Evolutionary conservation across 2,797 vertebrate genomes (phyloP).

Genomic region (Yasuhikotakia modesta): DNA sequence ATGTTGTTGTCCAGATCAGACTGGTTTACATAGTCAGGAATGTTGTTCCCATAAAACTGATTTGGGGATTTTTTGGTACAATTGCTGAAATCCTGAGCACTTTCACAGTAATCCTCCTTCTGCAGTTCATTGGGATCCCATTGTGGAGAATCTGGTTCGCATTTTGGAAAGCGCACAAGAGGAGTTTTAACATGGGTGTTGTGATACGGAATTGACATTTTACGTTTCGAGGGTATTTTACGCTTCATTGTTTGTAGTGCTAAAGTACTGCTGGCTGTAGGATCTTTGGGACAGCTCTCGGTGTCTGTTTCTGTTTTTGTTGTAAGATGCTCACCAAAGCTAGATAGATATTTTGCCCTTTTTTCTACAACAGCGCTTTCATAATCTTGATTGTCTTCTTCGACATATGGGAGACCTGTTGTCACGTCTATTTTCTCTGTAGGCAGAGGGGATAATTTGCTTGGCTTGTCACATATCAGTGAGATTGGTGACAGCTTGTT

Average conservation of each 20-base stretch:
- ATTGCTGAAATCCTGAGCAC: slow-evolving; percentile 67
- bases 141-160: slow-evolving; percentile 80
- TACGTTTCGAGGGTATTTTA: slow-evolving; percentile 69
- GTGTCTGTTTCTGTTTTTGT: slow-evolving; percentile 77
- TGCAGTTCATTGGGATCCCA: slow-evolving; percentile 78
- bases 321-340: slow-evolving; percentile 75
- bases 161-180: slow-evolving; percentile 82
- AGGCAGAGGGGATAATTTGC: slow-evolving; percentile 79
- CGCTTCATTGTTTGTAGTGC: slow-evolving; percentile 70
- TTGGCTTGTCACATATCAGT: slow-evolving; percentile 82
- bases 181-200: slow-evolving; percentile 85
- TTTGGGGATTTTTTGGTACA: slow-evolving; percentile 30
- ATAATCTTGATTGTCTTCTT: slow-evolving; percentile 77
- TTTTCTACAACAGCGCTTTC: slow-evolving; percentile 77
- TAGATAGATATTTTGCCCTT: slow-evolving; percentile 78
- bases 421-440: slow-evolving; percentile 79
- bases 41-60: slow-evolving; percentile 62
- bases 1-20: slow-evolving; percentile 48
- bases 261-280: slow-evolving; percentile 70
- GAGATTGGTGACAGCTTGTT: slow-evolving; percentile 74
- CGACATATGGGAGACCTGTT: slow-evolving; percentile 81
- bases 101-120: slow-evolving; percentile 80
- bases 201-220: slow-evolving; percentile 79
- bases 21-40: slow-evolving; percentile 41
- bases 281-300: slow-evolving; percentile 74